phyloP scores from a whole-genome alignment of 2,888 invertebrate species.

The Limenitis camilla region DNA sequence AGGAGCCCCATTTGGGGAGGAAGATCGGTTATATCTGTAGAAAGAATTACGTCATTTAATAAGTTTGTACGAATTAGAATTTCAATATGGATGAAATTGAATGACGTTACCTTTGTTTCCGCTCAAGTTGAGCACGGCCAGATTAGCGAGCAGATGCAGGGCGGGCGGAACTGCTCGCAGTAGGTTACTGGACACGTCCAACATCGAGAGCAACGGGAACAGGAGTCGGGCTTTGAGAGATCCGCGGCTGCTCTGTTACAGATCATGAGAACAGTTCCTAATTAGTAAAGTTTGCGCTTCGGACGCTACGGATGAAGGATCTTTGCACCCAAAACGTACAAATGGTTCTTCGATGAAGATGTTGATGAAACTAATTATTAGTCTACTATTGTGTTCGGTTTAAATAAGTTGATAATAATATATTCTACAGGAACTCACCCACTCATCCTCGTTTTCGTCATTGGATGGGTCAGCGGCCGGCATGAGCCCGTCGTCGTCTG shows the following conservation, averaged over 20 bases:
- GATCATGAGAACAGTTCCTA: too few relatives aligned
- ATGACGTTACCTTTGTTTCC: constrained; percentile 78
- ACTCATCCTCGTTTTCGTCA: constrained; percentile 74
- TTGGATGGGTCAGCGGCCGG: constrained; percentile 39
- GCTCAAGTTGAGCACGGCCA: constrained; percentile 95
- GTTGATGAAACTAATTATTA: too few relatives aligned
- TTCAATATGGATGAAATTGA: too few relatives aligned
- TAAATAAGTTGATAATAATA: too few relatives aligned
- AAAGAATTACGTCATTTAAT: too few relatives aligned
- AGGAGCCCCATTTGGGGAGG: too few relatives aligned
- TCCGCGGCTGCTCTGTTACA: constrained; percentile 12
- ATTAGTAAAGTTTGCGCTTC: not conserved
- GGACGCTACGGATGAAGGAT: not conserved
- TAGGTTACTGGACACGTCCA: constrained; percentile 93
- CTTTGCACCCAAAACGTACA: too few relatives aligned
- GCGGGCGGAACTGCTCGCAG: constrained; percentile 82
- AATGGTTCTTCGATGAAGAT: too few relatives aligned
- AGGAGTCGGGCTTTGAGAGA: constrained; percentile 80
- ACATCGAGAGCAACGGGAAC: constrained; percentile 94
- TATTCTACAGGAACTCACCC: constrained; percentile 53
- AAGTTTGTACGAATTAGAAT: too few relatives aligned
- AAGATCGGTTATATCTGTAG: constrained; percentile 82
- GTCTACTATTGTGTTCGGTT: too few relatives aligned
- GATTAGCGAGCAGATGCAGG: constrained; percentile 87
- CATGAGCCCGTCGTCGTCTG: constrained; percentile 81